Evolutionary conservation across 2,888 invertebrate species (phyloP).

Genomic region (Shargacucullia verbasci): DNA sequence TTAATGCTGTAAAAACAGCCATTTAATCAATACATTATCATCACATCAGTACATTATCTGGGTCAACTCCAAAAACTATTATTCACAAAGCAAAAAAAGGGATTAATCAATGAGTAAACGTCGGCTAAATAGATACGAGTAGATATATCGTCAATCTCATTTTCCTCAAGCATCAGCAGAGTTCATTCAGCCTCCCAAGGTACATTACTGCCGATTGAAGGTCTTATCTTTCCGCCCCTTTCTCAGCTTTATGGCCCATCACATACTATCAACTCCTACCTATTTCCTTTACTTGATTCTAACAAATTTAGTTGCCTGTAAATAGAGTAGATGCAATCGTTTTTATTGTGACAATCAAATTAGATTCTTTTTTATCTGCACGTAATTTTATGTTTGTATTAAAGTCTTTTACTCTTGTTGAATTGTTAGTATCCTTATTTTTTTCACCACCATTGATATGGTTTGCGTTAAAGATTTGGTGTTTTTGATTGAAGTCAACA

Average conservation of each 20-base stretch:
- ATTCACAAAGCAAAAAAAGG: constrained; percentile 18
- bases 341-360: no score
- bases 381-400: no score
- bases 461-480: no score
- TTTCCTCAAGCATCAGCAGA: constrained; percentile 51
- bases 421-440: no score
- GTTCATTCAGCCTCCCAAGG: constrained; percentile 30
- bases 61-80: constrained; percentile 1
- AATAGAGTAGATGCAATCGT: no score
- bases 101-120: constrained; percentile 14
- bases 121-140: constrained; percentile 25
- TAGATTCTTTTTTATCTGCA: no score
- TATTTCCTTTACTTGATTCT: constrained; percentile 32
- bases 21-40: no score
- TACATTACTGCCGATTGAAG: constrained; percentile 36
- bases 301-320: constrained; percentile 23
- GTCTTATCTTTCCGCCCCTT: constrained; percentile 34
- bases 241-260: constrained; percentile 45
- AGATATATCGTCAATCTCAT: constrained; percentile 36
- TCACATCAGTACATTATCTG: constrained; percentile 3
- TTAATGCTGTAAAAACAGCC: no score
- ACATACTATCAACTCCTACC: constrained; percentile 30
- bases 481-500: no score
- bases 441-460: no score
- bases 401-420: no score